Conservation (phyloP, 1,140 invertebrate genomes). For the Penaeus indicus region DNA sequence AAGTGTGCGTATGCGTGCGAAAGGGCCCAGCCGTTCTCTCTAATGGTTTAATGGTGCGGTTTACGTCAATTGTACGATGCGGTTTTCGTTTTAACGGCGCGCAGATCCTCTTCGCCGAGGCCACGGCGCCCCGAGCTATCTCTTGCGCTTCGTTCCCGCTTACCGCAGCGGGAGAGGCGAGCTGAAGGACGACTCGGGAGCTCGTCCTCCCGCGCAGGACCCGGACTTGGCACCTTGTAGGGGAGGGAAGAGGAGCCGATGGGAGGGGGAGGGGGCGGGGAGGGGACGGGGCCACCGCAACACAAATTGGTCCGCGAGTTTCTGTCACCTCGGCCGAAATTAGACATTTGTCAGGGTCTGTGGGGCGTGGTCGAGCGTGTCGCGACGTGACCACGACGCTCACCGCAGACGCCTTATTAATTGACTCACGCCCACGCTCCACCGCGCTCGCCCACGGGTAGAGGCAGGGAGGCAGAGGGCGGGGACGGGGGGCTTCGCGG, state of each 20-base stretch:
- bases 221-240: not conserved
- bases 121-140: too few relatives aligned
- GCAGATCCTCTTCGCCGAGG: too few relatives aligned
- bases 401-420: conserved; percentile 48
- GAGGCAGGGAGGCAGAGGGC: not conserved
- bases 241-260: not conserved
- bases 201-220: too few relatives aligned
- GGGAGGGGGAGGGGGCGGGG: not conserved
- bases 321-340: conserved; percentile 47
- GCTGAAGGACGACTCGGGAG: too few relatives aligned
- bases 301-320: conserved; percentile 59
- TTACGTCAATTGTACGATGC: too few relatives aligned
- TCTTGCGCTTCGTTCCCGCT: too few relatives aligned
- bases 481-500: not conserved
- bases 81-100: too few relatives aligned
- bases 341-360: conserved; percentile 53
- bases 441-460: conserved; percentile 1
- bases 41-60: too few relatives aligned
- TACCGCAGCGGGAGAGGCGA: too few relatives aligned
- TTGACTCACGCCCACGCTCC: conserved; percentile 53
- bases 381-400: conserved; percentile 47
- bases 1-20: too few relatives aligned
- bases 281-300: conserved; percentile 22
- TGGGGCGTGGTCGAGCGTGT: conserved; percentile 39
- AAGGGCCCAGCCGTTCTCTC: too few relatives aligned